Evolutionary conservation across 2,113 vertebrate genomes (phyloP).

Genomic region (Corydoras sp.): DNA sequence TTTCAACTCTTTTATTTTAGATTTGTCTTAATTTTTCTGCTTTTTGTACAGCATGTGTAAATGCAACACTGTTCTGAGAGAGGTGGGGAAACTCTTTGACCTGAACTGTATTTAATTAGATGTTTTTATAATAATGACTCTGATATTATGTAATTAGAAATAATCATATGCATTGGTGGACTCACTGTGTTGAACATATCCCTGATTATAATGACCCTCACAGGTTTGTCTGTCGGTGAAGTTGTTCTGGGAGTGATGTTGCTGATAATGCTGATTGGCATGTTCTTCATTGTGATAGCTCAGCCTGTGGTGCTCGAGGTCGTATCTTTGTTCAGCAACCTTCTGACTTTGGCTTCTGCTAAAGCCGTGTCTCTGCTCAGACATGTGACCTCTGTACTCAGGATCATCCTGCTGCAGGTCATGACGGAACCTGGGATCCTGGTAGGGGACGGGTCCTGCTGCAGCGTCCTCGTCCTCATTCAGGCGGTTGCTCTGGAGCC

Average conservation of each 20-base stretch:
- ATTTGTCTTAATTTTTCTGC: too few species aligned
- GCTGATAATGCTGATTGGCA: background rate
- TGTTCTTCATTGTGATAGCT: background rate
- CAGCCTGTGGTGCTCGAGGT: too few species aligned
- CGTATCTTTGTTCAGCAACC: too few species aligned
- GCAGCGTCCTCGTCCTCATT: slow-evolving; percentile 8
- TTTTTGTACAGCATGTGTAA: too few species aligned
- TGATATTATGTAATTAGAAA: background rate
- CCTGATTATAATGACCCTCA: slow-evolving; percentile 2
- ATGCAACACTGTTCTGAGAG: too few species aligned
- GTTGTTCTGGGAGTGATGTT: background rate
- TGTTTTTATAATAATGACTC: too few species aligned
- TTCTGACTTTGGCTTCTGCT: too few species aligned
- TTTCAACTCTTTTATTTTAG: too few species aligned
- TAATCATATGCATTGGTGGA: background rate
- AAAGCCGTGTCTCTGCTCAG: background rate
- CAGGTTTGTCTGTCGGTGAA: background rate
- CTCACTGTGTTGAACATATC: slow-evolving; percentile 1
- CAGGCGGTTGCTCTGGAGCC: slow-evolving; percentile 17
- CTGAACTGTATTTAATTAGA: too few species aligned
- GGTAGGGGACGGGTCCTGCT: background rate
- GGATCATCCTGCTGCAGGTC: background rate
- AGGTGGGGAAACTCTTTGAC: too few species aligned
- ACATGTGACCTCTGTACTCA: background rate
- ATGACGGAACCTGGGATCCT: background rate